phyloP scores from a whole-genome alignment of 2,797 vertebrate genomes.

The Staurois parvus region DNA sequence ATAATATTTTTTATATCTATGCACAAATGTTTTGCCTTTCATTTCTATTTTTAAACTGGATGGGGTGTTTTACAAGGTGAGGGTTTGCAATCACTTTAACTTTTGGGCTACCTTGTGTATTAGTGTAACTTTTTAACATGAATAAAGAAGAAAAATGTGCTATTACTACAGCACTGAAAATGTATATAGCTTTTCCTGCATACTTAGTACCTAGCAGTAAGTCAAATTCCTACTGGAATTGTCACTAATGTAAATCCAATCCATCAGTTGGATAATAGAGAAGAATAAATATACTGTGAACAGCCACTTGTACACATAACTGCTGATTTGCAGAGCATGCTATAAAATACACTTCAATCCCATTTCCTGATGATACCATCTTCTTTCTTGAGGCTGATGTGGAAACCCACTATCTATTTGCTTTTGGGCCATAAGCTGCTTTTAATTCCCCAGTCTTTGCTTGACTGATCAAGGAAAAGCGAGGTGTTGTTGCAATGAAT shows the following conservation, averaged over 20 bases:
- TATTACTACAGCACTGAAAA: background rate
- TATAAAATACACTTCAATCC: slow-evolving; percentile 7
- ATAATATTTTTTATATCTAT: too few species aligned
- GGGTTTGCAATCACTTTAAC: too few species aligned
- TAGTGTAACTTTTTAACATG: background rate
- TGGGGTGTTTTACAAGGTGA: too few species aligned
- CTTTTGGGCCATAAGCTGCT: slow-evolving; percentile 51
- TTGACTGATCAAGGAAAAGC: slow-evolving; percentile 54
- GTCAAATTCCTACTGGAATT: background rate
- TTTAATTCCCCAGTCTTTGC: slow-evolving; percentile 55
- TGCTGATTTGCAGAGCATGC: slow-evolving; percentile 6
- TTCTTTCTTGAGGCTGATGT: slow-evolving; percentile 38
- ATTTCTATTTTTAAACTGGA: too few species aligned
- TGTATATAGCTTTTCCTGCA: background rate
- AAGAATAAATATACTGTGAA: slow-evolving; percentile 32
- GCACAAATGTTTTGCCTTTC: too few species aligned
- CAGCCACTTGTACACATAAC: slow-evolving; percentile 56
- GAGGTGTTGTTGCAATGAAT: slow-evolving; percentile 57
- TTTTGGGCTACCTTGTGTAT: background rate
- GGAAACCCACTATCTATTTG: slow-evolving; percentile 54
- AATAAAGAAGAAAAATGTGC: background rate
- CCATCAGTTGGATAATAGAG: background rate
- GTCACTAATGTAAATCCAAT: slow-evolving; percentile 14
- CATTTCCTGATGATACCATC: slow-evolving; percentile 8
- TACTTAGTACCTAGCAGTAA: background rate